Evolutionary conservation across 2,797 vertebrate genomes (phyloP), one percentile per base, ranked within the genome.

Genomic region (Euthynnus affinis): DNA sequence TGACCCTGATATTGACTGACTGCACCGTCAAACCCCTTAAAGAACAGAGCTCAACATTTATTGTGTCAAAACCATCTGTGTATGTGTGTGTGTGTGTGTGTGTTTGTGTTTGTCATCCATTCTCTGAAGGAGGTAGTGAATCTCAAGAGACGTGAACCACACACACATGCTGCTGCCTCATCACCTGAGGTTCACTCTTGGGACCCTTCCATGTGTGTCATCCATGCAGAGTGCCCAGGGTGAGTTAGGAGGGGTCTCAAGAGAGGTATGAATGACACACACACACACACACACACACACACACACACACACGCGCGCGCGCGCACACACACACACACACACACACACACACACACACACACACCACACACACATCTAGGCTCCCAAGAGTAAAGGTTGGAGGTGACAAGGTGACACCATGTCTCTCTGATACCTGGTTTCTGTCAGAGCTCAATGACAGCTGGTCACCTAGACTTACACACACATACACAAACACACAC

Each of bases 361-460:
- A 49, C 57, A 61, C n/a, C 37, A 53, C 55, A 68, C 58, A 66
- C 63, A 71, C 71, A 48, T 34, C 14, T 1, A 1, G 12, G 29
- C n/a, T 78, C 85, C 78, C 81, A 59, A 53, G 74, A 81, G 80
- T 66, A 84, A 84, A 74, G 80, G 76, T 83, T 81, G 83, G 77
- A 89, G 77, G 82, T 92, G 91, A 91, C 87, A 90, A 84, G 79
- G 88, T 93, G 92, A 90, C 80, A 85, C 83, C 64, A 59, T 76
- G 73, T 88, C 87, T 86, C 79, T 83, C 76, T 87, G 89, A 92
- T 92, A 92, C 77, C 87, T 86, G 85, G 77, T 87, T 86, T 82
- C 87, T 92, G 87, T 92, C 87, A 89, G 74, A 84, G 74, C 71
- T 76, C 32, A 71, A 37, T 89, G 90, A 91, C 90, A 89, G 87